These are phyloP conservation scores for Cordilura impudica DNA, from an alignment of 2,888 invertebrate species.

Conservation along the genomic window DNA sequence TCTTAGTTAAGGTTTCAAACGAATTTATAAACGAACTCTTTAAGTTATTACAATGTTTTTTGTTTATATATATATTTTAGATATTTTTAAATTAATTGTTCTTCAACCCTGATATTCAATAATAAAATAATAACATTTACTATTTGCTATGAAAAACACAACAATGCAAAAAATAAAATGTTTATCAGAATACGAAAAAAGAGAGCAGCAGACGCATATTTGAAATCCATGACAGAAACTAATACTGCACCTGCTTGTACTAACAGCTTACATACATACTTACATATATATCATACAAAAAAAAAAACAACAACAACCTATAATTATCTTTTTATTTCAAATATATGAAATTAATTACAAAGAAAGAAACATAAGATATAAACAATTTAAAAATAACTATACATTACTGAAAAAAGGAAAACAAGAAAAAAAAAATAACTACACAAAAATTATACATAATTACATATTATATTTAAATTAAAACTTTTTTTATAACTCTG, in stretches of 20 bases:
- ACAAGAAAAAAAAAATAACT: constrained; percentile 41
- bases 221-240: constrained; percentile 41
- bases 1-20: background rate
- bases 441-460: constrained; percentile 12
- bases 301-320: constrained; percentile 37
- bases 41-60: background rate
- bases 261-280: constrained; percentile 34
- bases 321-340: constrained; percentile 45
- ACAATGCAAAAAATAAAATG: constrained; percentile 13
- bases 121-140: constrained; percentile 33
- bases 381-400: constrained; percentile 7
- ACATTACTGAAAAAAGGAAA: constrained; percentile 7
- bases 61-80: background rate
- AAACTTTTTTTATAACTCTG: constrained; percentile 56
- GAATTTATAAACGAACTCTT: background rate
- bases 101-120: constrained; percentile 55
- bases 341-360: constrained; percentile 9
- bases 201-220: constrained; percentile 42
- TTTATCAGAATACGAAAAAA: constrained; percentile 26
- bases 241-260: constrained; percentile 59
- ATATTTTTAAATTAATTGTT: constrained; percentile 15
- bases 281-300: constrained; percentile 10
- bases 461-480: constrained; percentile 13
- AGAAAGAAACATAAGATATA: constrained; percentile 12
- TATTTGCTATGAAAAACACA: constrained; percentile 20